phyloP scores from a whole-genome alignment of 2,113 vertebrate genomes.

The Silurus meridionalis region DNA sequence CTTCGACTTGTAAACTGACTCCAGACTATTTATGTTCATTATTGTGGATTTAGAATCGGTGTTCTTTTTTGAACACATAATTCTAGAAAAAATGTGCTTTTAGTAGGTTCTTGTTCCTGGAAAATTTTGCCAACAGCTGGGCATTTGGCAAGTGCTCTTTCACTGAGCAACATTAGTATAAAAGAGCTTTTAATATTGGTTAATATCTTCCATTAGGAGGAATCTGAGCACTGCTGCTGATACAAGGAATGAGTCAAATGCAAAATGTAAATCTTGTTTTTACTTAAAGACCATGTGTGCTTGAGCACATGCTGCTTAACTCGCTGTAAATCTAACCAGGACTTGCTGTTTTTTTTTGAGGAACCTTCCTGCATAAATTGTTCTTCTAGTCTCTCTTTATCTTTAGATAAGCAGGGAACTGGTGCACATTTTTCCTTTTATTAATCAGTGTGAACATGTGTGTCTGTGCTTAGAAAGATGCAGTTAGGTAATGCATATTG shows the following conservation, averaged over 20 bases:
- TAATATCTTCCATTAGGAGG: slow-evolving; percentile 9
- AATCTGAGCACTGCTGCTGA: neutral
- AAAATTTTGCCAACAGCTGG: neutral
- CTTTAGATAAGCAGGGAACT: neutral
- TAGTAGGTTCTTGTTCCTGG: neutral
- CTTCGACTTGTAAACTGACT: neutral
- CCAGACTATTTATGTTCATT: slow-evolving; percentile 20
- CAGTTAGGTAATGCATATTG: slow-evolving; percentile 19
- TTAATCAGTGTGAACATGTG: slow-evolving; percentile 13
- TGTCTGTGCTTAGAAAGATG: neutral
- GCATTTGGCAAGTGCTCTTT: slow-evolving; percentile 10
- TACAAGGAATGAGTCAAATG: neutral
- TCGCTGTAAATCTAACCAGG: neutral
- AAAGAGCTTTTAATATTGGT: slow-evolving; percentile 36
- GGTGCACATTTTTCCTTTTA: neutral
- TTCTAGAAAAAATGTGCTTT: slow-evolving; percentile 10
- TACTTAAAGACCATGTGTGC: neutral
- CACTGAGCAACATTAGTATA: slow-evolving; percentile 31
- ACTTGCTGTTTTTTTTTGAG: neutral
- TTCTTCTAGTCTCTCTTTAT: neutral
- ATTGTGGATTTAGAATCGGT: slow-evolving; percentile 28
- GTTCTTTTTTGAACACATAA: slow-evolving; percentile 6
- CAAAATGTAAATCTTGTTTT: neutral
- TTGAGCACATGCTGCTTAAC: neutral
- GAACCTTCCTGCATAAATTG: neutral